Conservation (phyloP, 2,888 invertebrate species). For the Villa cingulata region DNA sequence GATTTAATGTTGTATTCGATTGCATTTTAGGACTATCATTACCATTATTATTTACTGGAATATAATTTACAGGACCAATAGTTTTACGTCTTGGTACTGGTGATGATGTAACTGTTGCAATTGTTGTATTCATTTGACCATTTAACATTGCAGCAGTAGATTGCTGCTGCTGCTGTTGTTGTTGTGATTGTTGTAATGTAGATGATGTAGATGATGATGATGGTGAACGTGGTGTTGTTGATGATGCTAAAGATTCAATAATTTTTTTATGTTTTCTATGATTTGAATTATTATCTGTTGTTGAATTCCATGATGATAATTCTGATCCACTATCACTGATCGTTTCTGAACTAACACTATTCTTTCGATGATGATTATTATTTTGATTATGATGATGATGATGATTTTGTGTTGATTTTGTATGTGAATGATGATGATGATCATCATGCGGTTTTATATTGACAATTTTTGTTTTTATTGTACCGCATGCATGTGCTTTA, state of each 20-base stretch:
- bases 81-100: conserved; percentile 8
- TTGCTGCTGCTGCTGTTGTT: neutral
- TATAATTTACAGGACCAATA: conserved; percentile 8
- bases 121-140: neutral
- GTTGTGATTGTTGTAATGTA: neutral
- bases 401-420: conserved; percentile 8
- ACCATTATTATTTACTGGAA: neutral
- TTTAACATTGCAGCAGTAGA: neutral
- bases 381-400: conserved; percentile 14
- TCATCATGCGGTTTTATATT: conserved; percentile 13
- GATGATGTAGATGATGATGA: conserved; percentile 2
- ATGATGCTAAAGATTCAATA: neutral
- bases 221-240: conserved; percentile 1
- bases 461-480: conserved; percentile 24
- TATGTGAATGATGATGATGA: conserved; percentile 10
- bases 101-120: neutral
- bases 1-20: neutral
- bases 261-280: conserved; percentile 9
- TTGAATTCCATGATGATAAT: conserved; percentile 26
- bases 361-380: conserved; percentile 25
- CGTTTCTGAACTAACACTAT: conserved; percentile 34
- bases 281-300: conserved; percentile 18
- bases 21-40: neutral
- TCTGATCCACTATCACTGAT: conserved; percentile 35
- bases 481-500: conserved; percentile 59